Percentiles rank a stretch among this genome's conserved stretches.
Evolutionary conservation across 2,888 invertebrate species (phyloP).

Genomic region (Volucella zonaria): DNA sequence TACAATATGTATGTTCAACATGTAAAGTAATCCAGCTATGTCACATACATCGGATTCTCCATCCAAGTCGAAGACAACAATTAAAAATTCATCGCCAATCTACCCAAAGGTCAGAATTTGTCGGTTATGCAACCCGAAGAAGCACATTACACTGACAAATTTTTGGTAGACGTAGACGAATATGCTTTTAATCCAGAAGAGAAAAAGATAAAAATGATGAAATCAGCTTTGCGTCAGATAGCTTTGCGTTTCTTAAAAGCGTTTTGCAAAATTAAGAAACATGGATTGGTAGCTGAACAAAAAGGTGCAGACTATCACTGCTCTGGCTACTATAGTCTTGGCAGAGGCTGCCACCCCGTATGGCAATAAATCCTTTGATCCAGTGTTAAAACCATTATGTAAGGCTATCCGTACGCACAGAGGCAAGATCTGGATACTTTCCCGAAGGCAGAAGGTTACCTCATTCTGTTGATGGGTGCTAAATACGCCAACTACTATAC

Average conservation of each 20-base stretch:
- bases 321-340: constrained; percentile 97
- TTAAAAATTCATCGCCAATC: no score
- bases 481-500: constrained; percentile 99
- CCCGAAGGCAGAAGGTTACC: constrained; percentile 98
- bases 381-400: constrained; percentile 99
- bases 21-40: no score
- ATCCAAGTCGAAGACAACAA: no score
- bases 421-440: constrained; percentile 98
- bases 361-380: constrained; percentile 99
- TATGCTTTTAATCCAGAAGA: constrained; percentile 97
- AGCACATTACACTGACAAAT: constrained; percentile 99
- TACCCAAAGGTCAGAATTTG: constrained; percentile 96
- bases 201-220: constrained; percentile 99
- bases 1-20: no score
- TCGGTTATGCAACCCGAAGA: constrained; percentile 99
- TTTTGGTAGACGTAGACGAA: constrained; percentile 98
- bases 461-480: constrained; percentile 99
- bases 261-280: constrained; percentile 99
- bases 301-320: constrained; percentile 98
- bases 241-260: constrained; percentile 99
- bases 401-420: constrained; percentile 97
- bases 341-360: constrained; percentile 99
- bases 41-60: no score
- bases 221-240: constrained; percentile 99
- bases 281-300: constrained; percentile 98